Evolutionary conservation across 2,888 invertebrate species (phyloP), one percentile per base, ranked within the genome.

Genomic region (Microplitis deprimator): DNA sequence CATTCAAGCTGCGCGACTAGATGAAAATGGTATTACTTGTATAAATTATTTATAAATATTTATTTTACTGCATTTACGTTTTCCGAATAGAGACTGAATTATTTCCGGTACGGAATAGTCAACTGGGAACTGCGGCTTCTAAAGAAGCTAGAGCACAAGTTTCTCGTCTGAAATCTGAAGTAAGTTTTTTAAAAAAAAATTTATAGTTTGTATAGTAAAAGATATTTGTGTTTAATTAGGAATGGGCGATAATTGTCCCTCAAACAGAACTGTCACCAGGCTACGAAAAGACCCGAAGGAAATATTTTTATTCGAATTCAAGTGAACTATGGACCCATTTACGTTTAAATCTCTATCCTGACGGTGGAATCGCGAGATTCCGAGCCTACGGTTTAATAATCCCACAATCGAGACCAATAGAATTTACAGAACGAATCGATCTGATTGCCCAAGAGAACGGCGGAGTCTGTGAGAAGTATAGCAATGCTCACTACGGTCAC

Each of bases 401-500:
- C 68, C 90, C 91, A 72, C 6, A 50, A 17, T 16, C 13, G 5
- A 65, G 16, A 2, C 29, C 59, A 5, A 40, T 83, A 0, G 69
- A 80, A 7, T 89, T 90, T 10, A 76, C 85, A 0, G 61, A 72
- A 8, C 83, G 90, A 59, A 86, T 93, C 6, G 93, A 93, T 84
- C 85, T 93, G 76, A 83, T 92, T 6, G 91, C 92, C 1, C 86
- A 92, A 78, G 87, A 92, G 29, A 92, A 91, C 82, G 93, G 93
- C 2, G 92, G 92, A 0, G 88, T 91, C 62, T 93, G 93, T 80
- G 77, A 87, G 89, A 92, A 90, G 17, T 93, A 91, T 84, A 93
- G 93, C 39, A 92, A 93, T 83, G 93, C 93, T 4, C 93, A 93
- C 86, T 94, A 91, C 82, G 93, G 93, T 0, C 93, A 93, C 84